Conservation (phyloP, 2,888 invertebrate species). For the Belgica antarctica region DNA sequence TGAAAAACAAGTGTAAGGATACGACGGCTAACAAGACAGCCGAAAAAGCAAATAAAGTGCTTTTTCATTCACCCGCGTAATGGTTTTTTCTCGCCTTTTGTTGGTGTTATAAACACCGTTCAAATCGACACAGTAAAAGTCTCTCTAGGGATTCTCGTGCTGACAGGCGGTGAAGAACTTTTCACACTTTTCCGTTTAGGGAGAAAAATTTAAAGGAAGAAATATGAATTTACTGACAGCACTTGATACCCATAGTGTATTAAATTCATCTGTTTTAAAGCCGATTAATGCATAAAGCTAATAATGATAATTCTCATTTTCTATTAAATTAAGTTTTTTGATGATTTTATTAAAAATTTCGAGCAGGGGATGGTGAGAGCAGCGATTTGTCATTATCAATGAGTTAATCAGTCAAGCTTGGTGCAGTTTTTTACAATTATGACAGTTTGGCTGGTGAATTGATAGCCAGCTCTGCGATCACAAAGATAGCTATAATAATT, state of each 20-base stretch:
- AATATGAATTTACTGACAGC: conserved; percentile 19
- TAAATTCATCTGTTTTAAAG: conserved; percentile 41
- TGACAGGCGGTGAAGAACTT: conserved; percentile 20
- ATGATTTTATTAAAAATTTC: conserved; percentile 25
- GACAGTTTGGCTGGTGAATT: too few species aligned
- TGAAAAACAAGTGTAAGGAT: conserved; percentile 43
- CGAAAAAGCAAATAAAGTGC: conserved; percentile 40
- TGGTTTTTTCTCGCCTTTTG: conserved; percentile 14
- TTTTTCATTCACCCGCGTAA: conserved; percentile 44
- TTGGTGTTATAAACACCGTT: conserved; percentile 16
- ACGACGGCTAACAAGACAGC: conserved; percentile 35
- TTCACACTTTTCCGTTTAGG: not conserved
- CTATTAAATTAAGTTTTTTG: conserved; percentile 32
- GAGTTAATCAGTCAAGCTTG: too few species aligned
- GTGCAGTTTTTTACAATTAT: too few species aligned
- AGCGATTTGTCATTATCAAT: too few species aligned
- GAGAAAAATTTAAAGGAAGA: conserved; percentile 14
- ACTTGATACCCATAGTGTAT: conserved; percentile 29
- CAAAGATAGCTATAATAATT: too few species aligned
- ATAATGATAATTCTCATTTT: conserved; percentile 22
- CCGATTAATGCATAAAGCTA: conserved; percentile 37
- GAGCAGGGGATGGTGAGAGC: too few species aligned
- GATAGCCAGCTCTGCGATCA: too few species aligned
- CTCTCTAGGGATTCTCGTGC: conserved; percentile 31
- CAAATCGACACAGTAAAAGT: not conserved